Evolutionary conservation across 2,113 vertebrate genomes (phyloP).

Genomic region (Forbesichthys papilliferus): DNA sequence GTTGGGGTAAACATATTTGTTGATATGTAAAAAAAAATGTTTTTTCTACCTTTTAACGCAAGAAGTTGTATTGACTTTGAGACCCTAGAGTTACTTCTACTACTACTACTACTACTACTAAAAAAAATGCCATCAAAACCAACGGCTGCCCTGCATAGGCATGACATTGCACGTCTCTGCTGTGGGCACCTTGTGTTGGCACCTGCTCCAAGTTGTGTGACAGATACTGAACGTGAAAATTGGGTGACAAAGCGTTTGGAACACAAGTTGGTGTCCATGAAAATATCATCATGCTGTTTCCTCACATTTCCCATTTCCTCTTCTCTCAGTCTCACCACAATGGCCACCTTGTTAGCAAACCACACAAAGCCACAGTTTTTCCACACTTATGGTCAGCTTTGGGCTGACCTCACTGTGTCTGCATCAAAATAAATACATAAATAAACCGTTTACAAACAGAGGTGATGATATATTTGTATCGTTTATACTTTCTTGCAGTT

Average conservation of each 20-base stretch:
- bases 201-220: slow-evolving; percentile 39
- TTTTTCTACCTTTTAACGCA: background rate
- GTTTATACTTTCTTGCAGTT: slow-evolving; percentile 8
- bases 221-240: slow-evolving; percentile 21
- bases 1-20: background rate
- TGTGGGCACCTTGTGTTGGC: slow-evolving; percentile 11
- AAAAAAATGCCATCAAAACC: background rate
- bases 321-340: background rate
- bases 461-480: background rate
- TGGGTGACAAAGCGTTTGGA: slow-evolving; percentile 29
- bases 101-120: too few relatives aligned
- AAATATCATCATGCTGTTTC: slow-evolving; percentile 28
- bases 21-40: background rate
- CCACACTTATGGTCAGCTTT: too few relatives aligned
- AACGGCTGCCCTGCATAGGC: slow-evolving; percentile 12
- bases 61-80: too few relatives aligned
- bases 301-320: background rate
- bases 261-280: slow-evolving; percentile 15
- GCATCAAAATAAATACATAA: too few relatives aligned
- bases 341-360: slow-evolving; percentile 10
- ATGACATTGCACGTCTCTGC: background rate
- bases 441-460: too few relatives aligned
- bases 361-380: slow-evolving; percentile 18
- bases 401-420: too few relatives aligned
- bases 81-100: too few relatives aligned